These are phyloP conservation scores for Incurvaria masculella DNA, from an alignment of 2,888 invertebrate species.

Conservation along the genomic window DNA sequence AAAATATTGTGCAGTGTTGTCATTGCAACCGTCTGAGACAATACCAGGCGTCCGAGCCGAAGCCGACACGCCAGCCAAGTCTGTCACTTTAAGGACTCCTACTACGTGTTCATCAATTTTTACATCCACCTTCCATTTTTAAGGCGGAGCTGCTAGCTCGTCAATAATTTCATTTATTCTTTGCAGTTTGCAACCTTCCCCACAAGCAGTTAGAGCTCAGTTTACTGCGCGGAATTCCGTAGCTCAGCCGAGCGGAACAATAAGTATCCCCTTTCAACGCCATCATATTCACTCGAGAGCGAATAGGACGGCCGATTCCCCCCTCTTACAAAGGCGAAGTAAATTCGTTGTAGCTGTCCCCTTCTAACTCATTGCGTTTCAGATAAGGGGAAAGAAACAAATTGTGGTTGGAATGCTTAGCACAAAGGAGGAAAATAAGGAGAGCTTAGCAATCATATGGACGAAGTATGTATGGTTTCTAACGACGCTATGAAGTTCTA, in stretches of 20 bases:
- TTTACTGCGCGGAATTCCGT: slow-evolving; percentile 9
- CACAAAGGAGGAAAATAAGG: slow-evolving; percentile 37
- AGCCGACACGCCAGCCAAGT: slow-evolving; percentile 53
- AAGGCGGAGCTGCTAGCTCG: slow-evolving; percentile 54
- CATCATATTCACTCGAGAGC: slow-evolving; percentile 24
- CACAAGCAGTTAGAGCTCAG: not conserved
- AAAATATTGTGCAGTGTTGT: slow-evolving; percentile 24
- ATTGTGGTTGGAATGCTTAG: slow-evolving; percentile 27
- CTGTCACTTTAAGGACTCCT: slow-evolving; percentile 57
- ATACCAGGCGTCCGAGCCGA: slow-evolving; percentile 46
- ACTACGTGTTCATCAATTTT: slow-evolving; percentile 57
- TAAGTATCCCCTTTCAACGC: slow-evolving; percentile 37
- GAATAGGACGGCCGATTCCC: slow-evolving; percentile 33
- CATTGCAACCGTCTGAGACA: slow-evolving; percentile 52
- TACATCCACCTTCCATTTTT: slow-evolving; percentile 59
- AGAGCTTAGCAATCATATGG: slow-evolving; percentile 50
- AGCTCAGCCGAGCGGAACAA: slow-evolving; percentile 27
- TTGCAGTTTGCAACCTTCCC: slow-evolving; percentile 19
- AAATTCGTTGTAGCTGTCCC: slow-evolving; percentile 23
- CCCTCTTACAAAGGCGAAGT: slow-evolving; percentile 20
- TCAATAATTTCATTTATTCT: slow-evolving; percentile 23
- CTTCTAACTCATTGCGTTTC: slow-evolving; percentile 23
- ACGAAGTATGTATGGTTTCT: slow-evolving; percentile 46
- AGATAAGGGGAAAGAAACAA: slow-evolving; percentile 27
- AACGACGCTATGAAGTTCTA: slow-evolving; percentile 46